phyloP scores from a whole-genome alignment of 2,113 vertebrate genomes.

The Butorides virescens region DNA sequence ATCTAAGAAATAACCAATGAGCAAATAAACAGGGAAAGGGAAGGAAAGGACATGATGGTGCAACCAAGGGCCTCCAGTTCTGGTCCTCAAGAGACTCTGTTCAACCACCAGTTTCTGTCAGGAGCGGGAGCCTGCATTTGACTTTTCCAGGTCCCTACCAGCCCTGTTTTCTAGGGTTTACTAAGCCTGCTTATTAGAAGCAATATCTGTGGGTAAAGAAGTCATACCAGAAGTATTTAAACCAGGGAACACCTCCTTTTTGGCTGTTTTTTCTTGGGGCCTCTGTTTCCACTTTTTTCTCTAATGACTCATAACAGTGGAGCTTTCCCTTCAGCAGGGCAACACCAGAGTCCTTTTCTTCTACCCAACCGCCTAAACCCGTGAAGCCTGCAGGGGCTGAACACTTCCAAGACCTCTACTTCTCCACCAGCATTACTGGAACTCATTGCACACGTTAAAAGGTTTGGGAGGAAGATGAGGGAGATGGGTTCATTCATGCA shows the following conservation, averaged over 20 bases:
- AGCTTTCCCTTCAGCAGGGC: background rate
- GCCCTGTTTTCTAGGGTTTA: background rate
- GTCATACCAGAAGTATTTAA: background rate
- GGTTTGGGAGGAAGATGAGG: background rate
- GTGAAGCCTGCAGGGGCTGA: background rate
- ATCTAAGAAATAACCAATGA: background rate
- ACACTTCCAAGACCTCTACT: background rate
- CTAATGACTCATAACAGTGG: no score
- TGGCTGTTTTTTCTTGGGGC: background rate
- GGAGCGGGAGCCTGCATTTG: background rate
- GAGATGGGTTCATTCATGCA: background rate
- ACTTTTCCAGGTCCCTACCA: background rate
- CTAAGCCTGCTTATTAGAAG: background rate
- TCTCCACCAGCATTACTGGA: background rate
- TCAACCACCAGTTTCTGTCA: background rate
- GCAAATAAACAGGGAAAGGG: background rate
- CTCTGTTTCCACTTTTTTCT: background rate
- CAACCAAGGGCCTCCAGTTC: background rate
- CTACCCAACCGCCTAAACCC: background rate
- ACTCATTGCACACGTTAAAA: background rate
- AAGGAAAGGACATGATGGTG: background rate
- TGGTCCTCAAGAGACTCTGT: background rate
- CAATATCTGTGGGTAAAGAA: background rate
- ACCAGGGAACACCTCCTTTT: background rate
- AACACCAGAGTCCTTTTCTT: accelerated